Evolutionary conservation across 2,797 vertebrate species (phyloP).

Genomic region (Poecile montanus): DNA sequence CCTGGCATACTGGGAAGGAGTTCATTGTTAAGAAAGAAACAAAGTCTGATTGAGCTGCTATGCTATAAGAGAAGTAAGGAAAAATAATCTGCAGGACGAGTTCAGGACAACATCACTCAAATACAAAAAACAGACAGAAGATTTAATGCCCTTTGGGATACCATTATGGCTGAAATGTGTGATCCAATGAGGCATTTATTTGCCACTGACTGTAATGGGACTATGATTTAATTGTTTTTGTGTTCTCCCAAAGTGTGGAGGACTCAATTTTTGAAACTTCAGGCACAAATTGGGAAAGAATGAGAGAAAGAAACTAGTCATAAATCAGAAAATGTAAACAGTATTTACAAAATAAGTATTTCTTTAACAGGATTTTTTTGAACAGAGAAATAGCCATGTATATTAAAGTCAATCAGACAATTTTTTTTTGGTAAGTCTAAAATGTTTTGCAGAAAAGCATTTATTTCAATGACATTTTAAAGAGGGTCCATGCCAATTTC

Average conservation of each 20-base stretch:
- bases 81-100: neutral
- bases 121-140: neutral
- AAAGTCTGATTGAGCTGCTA: neutral
- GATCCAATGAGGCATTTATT: neutral
- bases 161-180: neutral
- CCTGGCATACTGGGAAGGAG: neutral
- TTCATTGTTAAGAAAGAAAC: neutral
- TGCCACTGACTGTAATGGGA: neutral
- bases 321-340: neutral
- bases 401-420: neutral
- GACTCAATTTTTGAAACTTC: neutral
- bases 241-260: neutral
- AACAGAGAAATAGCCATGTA: neutral
- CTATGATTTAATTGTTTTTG: neutral
- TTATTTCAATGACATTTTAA: constrained; percentile 14
- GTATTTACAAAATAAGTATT: neutral
- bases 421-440: neutral
- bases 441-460: neutral
- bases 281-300: neutral
- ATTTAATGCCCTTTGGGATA: neutral
- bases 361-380: neutral
- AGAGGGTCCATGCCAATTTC: neutral
- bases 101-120: neutral
- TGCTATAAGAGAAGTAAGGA: neutral
- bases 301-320: neutral